Percentiles rank a stretch among this genome's conserved stretches.
These are phyloP conservation scores for fruit fly (Drosophila melanogaster) DNA, from an alignment of 1,140 invertebrate genomes.

Conservation along the genomic window DNA sequence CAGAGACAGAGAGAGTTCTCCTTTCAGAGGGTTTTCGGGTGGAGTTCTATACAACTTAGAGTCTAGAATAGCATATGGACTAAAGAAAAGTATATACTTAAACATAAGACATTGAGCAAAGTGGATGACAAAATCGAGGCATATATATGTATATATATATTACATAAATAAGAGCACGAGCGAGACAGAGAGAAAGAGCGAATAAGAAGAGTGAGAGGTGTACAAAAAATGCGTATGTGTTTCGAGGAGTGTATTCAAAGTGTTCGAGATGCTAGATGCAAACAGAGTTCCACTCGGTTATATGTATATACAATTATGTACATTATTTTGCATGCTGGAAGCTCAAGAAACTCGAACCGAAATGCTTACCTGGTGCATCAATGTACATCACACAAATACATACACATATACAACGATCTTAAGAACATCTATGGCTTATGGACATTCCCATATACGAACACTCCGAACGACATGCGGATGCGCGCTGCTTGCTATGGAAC, in stretches of 20 bases:
- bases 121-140: conserved; percentile 31
- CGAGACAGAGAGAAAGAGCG: conserved; percentile 18
- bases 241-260: conserved; percentile 31
- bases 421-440: conserved; percentile 22
- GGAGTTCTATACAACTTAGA: conserved; percentile 67
- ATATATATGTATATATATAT: conserved; percentile 3
- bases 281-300: conserved; percentile 9
- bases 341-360: conserved; percentile 32
- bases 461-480: conserved; percentile 63
- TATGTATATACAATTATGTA: neutral
- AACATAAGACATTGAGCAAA: conserved; percentile 34
- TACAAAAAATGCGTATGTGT: conserved; percentile 30
- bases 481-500: conserved; percentile 72
- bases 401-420: conserved; percentile 22
- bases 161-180: conserved; percentile 24
- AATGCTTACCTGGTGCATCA: conserved; percentile 49
- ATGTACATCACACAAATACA: conserved; percentile 42
- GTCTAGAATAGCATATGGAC: conserved; percentile 52
- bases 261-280: conserved; percentile 49
- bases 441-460: conserved; percentile 24
- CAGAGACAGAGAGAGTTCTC: conserved; percentile 46
- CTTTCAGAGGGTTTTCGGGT: conserved; percentile 31
- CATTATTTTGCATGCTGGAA: conserved; percentile 17
- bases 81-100: conserved; percentile 56
- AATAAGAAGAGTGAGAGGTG: conserved; percentile 22